Base-by-base conservation (phyloP, 2,113 vertebrate genomes). In the Pachyramphus minor region DNA sequence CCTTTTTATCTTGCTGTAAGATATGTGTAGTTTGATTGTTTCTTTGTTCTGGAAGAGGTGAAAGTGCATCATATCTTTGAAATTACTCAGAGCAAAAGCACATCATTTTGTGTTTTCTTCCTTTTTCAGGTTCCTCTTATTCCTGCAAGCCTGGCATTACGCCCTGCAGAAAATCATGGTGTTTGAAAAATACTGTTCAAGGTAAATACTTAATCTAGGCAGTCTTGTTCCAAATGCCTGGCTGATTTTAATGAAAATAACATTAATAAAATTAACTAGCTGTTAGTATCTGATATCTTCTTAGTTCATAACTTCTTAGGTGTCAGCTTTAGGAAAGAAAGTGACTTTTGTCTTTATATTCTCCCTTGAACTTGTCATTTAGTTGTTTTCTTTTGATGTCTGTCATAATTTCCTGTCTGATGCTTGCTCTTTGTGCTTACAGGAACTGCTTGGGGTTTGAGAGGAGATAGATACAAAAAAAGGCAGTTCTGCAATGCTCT, bases 21-120 rank as follows among this genome's bases (percentile, higher is more conserved):
- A 24, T 47, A 23, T 9, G 7, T 68, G n/a, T 25, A 11, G 23
- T 53, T 56, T 56, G 39, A 42, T 17, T 53, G 8, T 37, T 73
- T 47, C 16, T 91, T 69, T 59, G 25, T 37, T 84, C 81, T 50
- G 37, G 27, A 87, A 27, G 15, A 56, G 23, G 49, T 44, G 25
- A 41, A 44, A 1, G 0, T 42, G 8, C 37, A 17, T 77, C 0
- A 0, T 55, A 20, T 39, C 41, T 45, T 6, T 63, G 41, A 55
- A 82, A 72, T 28, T 58, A 7, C 41, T 35, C 58, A 53, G 33
- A 37, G 24, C 2, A 7, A 87, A 66, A 68, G 16, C 49, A 31
- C 19, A 5, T 68, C 63, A 14, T 53, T 87, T 60, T 67, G 13
- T 64, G 14, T 31, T 78, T 77, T 72, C 42, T 87, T 84, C 22